Evolutionary conservation across 2,113 vertebrate species (phyloP).

Genomic region (Alethe diademata): DNA sequence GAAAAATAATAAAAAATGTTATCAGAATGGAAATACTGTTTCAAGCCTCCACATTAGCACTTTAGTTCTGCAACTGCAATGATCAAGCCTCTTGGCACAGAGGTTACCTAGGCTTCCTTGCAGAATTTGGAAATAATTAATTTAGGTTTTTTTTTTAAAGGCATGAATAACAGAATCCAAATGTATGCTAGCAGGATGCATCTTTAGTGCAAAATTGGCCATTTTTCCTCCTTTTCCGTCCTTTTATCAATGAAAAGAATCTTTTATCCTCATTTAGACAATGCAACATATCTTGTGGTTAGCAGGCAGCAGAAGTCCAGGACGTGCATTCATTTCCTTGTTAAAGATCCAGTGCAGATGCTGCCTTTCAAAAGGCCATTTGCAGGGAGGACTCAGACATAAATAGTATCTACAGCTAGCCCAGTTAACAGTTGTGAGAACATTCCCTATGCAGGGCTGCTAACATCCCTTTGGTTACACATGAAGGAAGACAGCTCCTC

Average conservation of each 20-base stretch:
- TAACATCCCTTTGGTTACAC: background rate
- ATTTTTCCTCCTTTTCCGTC: background rate
- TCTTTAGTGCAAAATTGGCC: background rate
- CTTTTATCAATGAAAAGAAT: background rate
- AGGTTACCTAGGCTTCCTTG: background rate
- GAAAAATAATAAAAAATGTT: background rate
- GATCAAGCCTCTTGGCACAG: background rate
- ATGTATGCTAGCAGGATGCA: background rate
- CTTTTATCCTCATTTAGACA: background rate
- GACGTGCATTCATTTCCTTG: background rate
- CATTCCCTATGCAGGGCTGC: background rate
- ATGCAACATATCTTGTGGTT: background rate
- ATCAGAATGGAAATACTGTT: background rate
- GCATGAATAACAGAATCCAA: background rate
- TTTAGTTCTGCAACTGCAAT: background rate
- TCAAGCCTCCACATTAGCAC: background rate
- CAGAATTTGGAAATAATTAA: background rate
- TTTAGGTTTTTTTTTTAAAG: background rate
- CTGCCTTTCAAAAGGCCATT: background rate
- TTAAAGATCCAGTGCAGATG: background rate
- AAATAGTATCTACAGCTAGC: background rate
- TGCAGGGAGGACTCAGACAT: background rate
- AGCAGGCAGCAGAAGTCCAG: background rate
- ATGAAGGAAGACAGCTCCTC: background rate
- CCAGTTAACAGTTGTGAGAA: background rate